Evolutionary conservation across 2,888 invertebrate genomes (phyloP).

Genomic region (Tipula helvola): DNA sequence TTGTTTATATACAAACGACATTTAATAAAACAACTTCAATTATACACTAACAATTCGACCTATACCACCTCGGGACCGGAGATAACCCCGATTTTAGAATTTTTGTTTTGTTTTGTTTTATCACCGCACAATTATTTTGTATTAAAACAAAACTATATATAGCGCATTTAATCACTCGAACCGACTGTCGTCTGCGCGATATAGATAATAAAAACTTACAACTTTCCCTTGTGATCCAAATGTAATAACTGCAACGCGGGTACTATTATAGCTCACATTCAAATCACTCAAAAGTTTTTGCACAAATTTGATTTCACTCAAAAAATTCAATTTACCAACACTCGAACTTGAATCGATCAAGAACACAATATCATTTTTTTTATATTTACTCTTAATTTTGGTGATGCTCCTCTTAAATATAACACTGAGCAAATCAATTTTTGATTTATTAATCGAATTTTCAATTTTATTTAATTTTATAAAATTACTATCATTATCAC

Average conservation of each 20-base stretch:
- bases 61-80: not conserved
- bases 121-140: not conserved
- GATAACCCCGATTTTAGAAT: not conserved
- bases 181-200: no score
- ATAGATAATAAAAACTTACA: slow-evolving; percentile 26
- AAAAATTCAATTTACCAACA: slow-evolving; percentile 51
- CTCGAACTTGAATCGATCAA: slow-evolving; percentile 57
- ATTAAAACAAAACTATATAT: not conserved
- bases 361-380: slow-evolving; percentile 48
- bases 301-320: slow-evolving; percentile 53
- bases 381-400: slow-evolving; percentile 32
- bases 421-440: slow-evolving; percentile 30
- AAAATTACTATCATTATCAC: not conserved
- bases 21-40: not conserved
- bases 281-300: slow-evolving; percentile 52
- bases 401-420: slow-evolving; percentile 43
- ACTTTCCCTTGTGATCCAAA: slow-evolving; percentile 48
- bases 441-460: slow-evolving; percentile 12
- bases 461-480: not conserved
- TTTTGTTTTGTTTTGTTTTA: not conserved
- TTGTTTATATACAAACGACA: not conserved
- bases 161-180: not conserved
- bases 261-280: slow-evolving; percentile 47
- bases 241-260: slow-evolving; percentile 50
- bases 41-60: not conserved